These are phyloP conservation scores for Lepidurus couesii DNA, from an alignment of 1,140 invertebrate species.

Conservation along the genomic window DNA sequence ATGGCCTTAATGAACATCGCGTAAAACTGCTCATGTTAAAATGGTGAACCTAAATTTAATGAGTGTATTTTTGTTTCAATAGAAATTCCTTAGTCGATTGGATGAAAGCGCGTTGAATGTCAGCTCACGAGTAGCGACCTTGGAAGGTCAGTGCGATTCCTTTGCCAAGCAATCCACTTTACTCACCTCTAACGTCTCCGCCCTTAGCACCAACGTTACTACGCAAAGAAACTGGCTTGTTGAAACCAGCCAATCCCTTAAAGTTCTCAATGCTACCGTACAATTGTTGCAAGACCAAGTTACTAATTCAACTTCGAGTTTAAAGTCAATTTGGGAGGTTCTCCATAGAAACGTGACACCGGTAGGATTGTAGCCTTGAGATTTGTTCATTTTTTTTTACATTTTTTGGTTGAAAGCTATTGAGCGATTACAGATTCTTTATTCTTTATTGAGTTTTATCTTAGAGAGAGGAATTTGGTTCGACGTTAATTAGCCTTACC, in stretches of 20 bases:
- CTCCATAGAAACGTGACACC: not conserved
- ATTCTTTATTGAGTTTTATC: not conserved
- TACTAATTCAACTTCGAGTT: not conserved
- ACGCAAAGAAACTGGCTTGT: not conserved
- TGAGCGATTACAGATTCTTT: not conserved
- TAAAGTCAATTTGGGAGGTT: not conserved
- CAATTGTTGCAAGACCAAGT: not conserved
- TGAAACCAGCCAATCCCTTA: not conserved
- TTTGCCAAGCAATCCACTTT: not conserved
- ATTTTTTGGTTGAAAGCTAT: not conserved
- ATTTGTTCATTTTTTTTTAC: not conserved
- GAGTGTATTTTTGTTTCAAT: not conserved
- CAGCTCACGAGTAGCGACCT: not conserved
- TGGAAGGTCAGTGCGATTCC: not conserved
- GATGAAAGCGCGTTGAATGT: not conserved
- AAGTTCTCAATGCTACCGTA: not conserved
- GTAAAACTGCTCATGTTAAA: not conserved
- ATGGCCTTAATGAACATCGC: not conserved
- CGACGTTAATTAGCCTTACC: not conserved
- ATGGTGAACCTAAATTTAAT: no score
- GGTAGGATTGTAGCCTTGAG: not conserved
- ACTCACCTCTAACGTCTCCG: not conserved
- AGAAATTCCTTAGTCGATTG: not conserved
- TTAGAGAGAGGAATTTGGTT: not conserved
- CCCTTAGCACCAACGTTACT: not conserved